phyloP scores from a whole-genome alignment of 2,113 vertebrate species.

The Onychorhynchus coronatus region DNA sequence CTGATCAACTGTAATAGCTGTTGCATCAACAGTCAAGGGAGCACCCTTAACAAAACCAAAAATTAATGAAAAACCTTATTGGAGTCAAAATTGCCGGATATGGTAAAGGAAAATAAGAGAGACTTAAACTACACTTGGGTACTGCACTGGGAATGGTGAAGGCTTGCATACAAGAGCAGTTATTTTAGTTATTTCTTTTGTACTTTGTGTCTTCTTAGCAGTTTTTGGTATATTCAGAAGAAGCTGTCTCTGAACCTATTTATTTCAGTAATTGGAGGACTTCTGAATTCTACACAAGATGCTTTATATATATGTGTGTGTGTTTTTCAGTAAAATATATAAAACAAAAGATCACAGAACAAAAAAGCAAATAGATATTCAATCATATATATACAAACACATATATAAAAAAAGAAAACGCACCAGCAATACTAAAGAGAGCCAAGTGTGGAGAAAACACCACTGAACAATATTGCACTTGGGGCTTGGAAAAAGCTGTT shows the following conservation, averaged over 20 bases:
- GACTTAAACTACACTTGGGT: neutral
- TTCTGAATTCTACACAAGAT: neutral
- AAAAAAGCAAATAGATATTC: neutral
- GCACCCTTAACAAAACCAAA: neutral
- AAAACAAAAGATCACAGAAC: neutral
- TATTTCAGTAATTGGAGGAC: neutral
- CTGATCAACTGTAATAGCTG: neutral
- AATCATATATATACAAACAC: neutral
- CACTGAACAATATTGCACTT: neutral
- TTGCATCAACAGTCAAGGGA: neutral
- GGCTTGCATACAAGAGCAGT: neutral
- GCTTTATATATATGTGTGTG: no score
- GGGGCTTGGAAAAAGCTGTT: neutral
- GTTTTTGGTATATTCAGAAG: neutral
- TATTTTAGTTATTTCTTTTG: neutral
- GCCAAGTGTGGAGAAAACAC: neutral
- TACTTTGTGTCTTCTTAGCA: neutral
- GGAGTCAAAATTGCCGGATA: neutral
- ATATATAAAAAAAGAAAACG: neutral
- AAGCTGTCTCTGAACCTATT: neutral
- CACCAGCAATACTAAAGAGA: neutral
- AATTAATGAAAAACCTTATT: neutral
- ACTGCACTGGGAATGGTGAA: neutral
- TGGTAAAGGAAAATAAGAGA: neutral
- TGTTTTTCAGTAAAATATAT: neutral